A percentile compares a stretch with the other conserved stretches of the same genome.
Evolutionary conservation across 2,888 invertebrate genomes (phyloP).

Genomic region (Pilophorus perplexus): DNA sequence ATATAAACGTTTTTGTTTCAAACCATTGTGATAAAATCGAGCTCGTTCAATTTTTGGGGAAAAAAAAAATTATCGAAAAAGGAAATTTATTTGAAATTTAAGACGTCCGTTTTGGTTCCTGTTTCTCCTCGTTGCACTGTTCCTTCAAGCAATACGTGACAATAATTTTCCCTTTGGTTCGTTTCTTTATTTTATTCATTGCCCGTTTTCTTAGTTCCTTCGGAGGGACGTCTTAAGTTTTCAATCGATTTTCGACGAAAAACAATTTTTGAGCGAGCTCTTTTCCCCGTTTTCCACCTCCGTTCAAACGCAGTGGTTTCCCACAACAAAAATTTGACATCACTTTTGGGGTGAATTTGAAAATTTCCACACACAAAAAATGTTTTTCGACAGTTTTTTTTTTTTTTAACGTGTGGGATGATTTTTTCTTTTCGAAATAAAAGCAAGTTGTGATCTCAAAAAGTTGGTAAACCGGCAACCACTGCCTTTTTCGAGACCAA

Average conservation of each 20-base stretch:
- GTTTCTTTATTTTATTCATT: neutral
- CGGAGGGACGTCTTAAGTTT: neutral
- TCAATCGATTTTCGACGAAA: neutral
- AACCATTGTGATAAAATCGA: neutral
- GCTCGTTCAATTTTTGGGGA: neutral
- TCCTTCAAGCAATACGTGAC: constrained; percentile 13
- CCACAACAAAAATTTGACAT: too few relatives aligned
- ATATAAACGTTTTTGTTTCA: constrained; percentile 1
- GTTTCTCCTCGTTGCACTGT: neutral
- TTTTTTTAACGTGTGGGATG: neutral
- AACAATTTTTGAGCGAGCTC: neutral
- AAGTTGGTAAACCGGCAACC: constrained; percentile 45
- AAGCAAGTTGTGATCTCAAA: constrained; percentile 42
- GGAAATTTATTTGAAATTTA: neutral
- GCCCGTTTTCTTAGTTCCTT: neutral
- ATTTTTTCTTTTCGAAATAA: too few relatives aligned
- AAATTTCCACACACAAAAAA: neutral
- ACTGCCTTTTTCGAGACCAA: constrained; percentile 46
- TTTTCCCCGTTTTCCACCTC: neutral
- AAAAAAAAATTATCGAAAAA: too few relatives aligned
- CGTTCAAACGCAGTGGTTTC: constrained; percentile 30
- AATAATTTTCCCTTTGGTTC: constrained; percentile 12
- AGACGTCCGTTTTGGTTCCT: neutral
- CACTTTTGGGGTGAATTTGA: too few relatives aligned
- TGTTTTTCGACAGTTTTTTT: neutral